Evolutionary conservation across 1,140 invertebrate species (phyloP).

Genomic region (Chrysomallon squamiferum): DNA sequence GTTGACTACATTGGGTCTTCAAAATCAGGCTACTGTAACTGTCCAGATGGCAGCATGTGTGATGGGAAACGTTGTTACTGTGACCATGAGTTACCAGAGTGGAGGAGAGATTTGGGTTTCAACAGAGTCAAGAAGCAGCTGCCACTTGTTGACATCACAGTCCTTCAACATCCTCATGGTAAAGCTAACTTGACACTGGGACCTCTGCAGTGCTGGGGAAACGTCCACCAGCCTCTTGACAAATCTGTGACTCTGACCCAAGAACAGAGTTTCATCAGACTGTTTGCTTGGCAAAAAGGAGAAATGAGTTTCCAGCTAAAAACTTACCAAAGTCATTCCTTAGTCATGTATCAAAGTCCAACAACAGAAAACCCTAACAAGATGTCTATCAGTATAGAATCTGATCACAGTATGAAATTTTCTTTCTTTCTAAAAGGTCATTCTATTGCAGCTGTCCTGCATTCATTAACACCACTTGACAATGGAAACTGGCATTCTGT

Average conservation of each 20-base stretch:
- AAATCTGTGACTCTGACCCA: constrained; percentile 84
- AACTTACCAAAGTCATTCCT: constrained; percentile 87
- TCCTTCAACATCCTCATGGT: constrained; percentile 84
- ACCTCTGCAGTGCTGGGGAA: constrained; percentile 91
- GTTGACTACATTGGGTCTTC: constrained; percentile 44
- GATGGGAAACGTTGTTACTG: constrained; percentile 86
- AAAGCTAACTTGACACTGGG: constrained; percentile 86
- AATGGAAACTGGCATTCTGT: constrained; percentile 95
- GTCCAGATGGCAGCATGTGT: constrained; percentile 75
- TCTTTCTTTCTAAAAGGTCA: constrained; percentile 85
- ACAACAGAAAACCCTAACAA: constrained; percentile 33
- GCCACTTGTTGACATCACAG: constrained; percentile 88
- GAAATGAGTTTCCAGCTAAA: constrained; percentile 92
- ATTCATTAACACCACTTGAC: constrained; percentile 81
- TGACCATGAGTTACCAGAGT: constrained; percentile 73
- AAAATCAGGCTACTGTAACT: constrained; percentile 54
- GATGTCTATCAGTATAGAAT: constrained; percentile 35
- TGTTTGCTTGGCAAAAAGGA: constrained; percentile 88
- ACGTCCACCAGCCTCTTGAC: constrained; percentile 50
- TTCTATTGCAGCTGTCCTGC: constrained; percentile 79
- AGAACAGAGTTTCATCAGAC: constrained; percentile 88
- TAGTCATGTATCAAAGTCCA: constrained; percentile 81
- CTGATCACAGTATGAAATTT: constrained; percentile 85
- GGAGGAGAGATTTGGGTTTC: constrained; percentile 86
- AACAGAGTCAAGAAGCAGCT: constrained; percentile 80